These are phyloP conservation scores for Eidolon helvum DNA, from an alignment of 2,113 vertebrate genomes.

Conservation along the genomic window DNA sequence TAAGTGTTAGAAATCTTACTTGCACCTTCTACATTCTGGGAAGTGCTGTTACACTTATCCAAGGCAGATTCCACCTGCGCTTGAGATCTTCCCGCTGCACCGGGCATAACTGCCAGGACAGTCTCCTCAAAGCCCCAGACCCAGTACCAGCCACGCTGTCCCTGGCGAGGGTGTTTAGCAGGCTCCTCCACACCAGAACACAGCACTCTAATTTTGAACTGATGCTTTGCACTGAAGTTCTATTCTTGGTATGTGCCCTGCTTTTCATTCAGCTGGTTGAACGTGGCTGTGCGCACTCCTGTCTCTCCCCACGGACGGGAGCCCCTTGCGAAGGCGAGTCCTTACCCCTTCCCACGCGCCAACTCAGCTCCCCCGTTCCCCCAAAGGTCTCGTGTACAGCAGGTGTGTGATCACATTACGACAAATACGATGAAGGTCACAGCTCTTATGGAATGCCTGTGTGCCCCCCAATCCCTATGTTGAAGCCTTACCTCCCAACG, in stretches of 20 bases:
- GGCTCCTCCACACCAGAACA: background rate
- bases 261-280: background rate
- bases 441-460: background rate
- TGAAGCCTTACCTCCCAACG: background rate
- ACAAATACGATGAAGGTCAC: background rate
- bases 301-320: background rate
- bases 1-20: background rate
- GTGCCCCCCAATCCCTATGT: background rate
- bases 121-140: rapidly evolving
- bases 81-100: background rate
- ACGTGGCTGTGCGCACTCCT: background rate
- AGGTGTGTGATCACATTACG: background rate
- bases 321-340: background rate
- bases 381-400: background rate
- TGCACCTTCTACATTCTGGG: background rate
- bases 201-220: background rate
- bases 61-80: background rate
- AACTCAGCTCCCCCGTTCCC: background rate
- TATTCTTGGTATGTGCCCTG: background rate
- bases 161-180: background rate
- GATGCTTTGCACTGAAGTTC: background rate
- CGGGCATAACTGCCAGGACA: background rate
- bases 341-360: background rate
- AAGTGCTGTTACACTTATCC: background rate
- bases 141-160: background rate